These are phyloP conservation scores for Chymomyza costata DNA, from an alignment of 1,140 invertebrate species.

Conservation along the genomic window DNA sequence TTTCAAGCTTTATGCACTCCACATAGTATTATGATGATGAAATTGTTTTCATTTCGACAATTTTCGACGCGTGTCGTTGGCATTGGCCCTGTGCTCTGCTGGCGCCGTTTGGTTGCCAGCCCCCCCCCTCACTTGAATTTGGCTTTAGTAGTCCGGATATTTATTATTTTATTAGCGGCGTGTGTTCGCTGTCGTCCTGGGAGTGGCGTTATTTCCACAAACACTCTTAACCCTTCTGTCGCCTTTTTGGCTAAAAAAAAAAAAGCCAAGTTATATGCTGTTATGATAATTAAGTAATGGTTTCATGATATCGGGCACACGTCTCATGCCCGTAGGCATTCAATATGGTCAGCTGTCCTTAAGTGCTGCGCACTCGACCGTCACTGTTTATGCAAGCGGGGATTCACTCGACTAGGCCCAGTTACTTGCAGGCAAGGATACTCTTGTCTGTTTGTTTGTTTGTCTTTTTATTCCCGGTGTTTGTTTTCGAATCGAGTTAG, in stretches of 20 bases:
- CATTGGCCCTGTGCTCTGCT: conserved; percentile 13
- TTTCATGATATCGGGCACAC: conserved; percentile 22
- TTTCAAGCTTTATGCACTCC: conserved; percentile 49
- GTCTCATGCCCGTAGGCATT: conserved; percentile 6
- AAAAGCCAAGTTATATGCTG: conserved; percentile 27
- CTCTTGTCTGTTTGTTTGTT: conserved; percentile 4
- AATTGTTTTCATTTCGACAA: conserved; percentile 66
- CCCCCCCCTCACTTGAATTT: not conserved
- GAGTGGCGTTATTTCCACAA: conserved; percentile 55
- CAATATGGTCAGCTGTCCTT: conserved; percentile 26
- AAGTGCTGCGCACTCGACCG: conserved; percentile 64
- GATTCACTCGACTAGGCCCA: conserved; percentile 17
- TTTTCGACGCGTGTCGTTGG: conserved; percentile 28
- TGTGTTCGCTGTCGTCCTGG: conserved; percentile 41
- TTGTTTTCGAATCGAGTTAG: conserved; percentile 43
- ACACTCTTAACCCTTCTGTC: conserved; percentile 37
- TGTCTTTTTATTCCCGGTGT: conserved; percentile 12
- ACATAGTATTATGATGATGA: conserved; percentile 50
- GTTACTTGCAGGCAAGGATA: not conserved
- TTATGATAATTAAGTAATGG: conserved; percentile 71
- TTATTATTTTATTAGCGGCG: conserved; percentile 72
- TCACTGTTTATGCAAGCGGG: conserved; percentile 43
- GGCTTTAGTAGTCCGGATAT: conserved; percentile 49
- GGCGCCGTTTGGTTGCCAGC: conserved; percentile 15
- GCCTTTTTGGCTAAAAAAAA: conserved; percentile 42